Evolutionary conservation across 2,888 invertebrate species (phyloP), one percentile per base, ranked within the genome.

Genomic region (Oscheius sp.): DNA sequence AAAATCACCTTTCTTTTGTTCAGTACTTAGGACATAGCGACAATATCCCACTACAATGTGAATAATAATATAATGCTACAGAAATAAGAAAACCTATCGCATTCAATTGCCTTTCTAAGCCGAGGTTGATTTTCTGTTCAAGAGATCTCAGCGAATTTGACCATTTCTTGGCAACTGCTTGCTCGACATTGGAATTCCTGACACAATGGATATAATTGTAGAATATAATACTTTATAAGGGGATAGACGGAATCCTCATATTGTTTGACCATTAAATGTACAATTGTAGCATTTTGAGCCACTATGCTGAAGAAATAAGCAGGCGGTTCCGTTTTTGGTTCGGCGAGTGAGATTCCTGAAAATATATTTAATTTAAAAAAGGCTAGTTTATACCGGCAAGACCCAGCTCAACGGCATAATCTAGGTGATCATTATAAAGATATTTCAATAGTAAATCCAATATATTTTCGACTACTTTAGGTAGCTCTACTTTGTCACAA

Each of bases 1-100:
- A 85, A 91, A 98, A 90, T 98, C 98, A 0, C 93, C 93, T 89
- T 96, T 96, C 90, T 94, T 95, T 90, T 99, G 98, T 89, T 98
- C 96, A 0, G 92, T 92, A 89, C 94, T 94, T 23, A 99, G 91
- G 85, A 95, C 93, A 71, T 94, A 91, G 89, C 93, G 94, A 0
- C 95, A 93, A 94, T 96, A 98, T 63, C 94, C 93, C 58, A 77
- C 73, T 75, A 63, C 18, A 69, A 69, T 7, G 13, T 12, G 16
- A 12, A 9, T 45, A 7, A 13, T 23, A 55, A 55, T 6, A 23
- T 45, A 9, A 25, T 18, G 59, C 0, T 46, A 27, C 16, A 18
- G 2, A 55, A 2, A 29, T 9, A 58, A 75, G 75, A 41, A 76
- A 70, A 75, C 94, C 93, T 27, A 96, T 92, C 0, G 96, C 94